Base-by-base conservation (phyloP, 2,888 invertebrate species). In the Boloria selene region DNA sequence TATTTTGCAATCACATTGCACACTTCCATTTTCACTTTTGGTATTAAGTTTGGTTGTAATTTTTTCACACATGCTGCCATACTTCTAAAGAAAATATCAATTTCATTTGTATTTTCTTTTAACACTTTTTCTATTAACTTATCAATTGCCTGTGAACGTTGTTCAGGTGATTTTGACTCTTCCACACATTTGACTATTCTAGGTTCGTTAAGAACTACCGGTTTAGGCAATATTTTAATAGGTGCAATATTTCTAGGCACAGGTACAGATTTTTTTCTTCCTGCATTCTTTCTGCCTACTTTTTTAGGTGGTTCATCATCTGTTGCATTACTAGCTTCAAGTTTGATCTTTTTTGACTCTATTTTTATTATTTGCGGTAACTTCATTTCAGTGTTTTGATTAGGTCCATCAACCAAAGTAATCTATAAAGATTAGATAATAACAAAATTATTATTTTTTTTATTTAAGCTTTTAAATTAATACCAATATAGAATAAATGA, bases 11-110 rank as follows among this genome's bases (percentile, higher is more conserved):
- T 91, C 5, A 92, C 91, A 79, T 90, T 92, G 70, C 92, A 92
- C 18, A 92, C 92, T 77, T 92, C 92, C 92, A 92, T 91, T 72
- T 92, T 92, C 0, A 91, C 91, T 81, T 91, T 91, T 22, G 92
- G 92, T 74, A 92, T 91, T 71, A 92, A 77, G 75, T 87, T 90
- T 10, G 92, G 92, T 68, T 90, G 90, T 73, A 92, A 75, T 71
- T 92, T 92, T 72, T 91, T 92, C 1, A 92, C 92, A 74, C 90
- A 91, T 5, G 92, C 89, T 0, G 92, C 91, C 92, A 92, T 92
- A 76, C 91, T 91, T 60, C 89, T 79, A 65, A 92, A 92, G 77
- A 92, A 92, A 0, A 92, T 90, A 67, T 92, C 92, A 55, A 92
- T 88, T 82, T 91, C 90, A 72, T 92, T 92, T 26, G 90, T 90